Conservation (phyloP, 2,113 vertebrate genomes). For the Aptenodytes forsteri region DNA sequence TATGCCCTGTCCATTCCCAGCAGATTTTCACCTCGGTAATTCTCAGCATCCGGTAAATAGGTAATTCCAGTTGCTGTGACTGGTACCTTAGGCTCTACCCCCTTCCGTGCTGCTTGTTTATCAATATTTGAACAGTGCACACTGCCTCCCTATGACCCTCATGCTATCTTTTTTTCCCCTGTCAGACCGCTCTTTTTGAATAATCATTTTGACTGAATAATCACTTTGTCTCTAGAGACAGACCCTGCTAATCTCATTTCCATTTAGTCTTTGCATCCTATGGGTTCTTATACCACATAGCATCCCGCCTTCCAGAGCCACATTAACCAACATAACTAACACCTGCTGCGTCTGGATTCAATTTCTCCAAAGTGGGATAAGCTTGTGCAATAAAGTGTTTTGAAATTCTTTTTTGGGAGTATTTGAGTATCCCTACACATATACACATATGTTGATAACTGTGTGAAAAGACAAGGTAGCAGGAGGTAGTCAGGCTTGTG, state of each 20-base stretch:
- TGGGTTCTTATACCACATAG: neutral
- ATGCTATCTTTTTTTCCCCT: neutral
- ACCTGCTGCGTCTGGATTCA: neutral
- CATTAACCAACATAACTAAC: neutral
- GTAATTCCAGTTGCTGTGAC: neutral
- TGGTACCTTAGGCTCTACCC: neutral
- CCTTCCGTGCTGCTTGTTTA: neutral
- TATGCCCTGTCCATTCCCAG: neutral
- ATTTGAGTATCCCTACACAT: neutral
- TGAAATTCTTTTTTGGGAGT: neutral
- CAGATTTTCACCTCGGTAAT: neutral
- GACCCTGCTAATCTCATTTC: conserved; percentile 18
- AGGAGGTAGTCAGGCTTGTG: neutral
- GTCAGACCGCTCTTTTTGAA: neutral
- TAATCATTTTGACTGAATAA: conserved; percentile 15
- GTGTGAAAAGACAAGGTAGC: neutral
- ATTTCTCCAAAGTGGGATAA: neutral
- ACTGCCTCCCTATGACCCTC: neutral
- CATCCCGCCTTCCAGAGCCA: neutral
- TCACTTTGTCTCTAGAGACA: neutral
- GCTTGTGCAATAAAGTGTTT: neutral
- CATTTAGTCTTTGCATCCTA: neutral
- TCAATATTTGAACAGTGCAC: neutral
- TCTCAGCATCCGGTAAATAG: neutral
- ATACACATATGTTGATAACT: neutral